These are phyloP conservation scores for Camponotus fellah DNA, from an alignment of 2,888 invertebrate species.

Conservation along the genomic window DNA sequence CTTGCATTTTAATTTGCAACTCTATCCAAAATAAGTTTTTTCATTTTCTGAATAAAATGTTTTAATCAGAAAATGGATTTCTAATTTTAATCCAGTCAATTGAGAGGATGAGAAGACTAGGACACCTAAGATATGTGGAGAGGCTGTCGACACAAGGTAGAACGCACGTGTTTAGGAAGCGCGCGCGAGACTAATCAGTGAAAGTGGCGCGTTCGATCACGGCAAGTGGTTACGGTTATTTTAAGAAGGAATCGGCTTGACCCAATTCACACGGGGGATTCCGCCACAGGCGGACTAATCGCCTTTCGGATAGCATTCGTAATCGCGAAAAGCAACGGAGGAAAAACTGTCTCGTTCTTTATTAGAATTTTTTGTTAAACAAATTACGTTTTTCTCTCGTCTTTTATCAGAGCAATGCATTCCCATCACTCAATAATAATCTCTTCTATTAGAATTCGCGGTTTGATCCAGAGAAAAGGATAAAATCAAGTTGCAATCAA, in stretches of 20 bases:
- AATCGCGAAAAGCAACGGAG: not conserved
- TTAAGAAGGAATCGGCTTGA: constrained; percentile 56
- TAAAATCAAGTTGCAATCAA: not conserved
- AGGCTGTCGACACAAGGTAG: not conserved
- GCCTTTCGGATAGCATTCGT: not conserved
- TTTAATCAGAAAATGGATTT: not conserved
- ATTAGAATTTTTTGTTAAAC: constrained; percentile 60
- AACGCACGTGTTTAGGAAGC: constrained; percentile 59
- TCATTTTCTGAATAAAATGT: too few species aligned
- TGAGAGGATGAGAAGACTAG: not conserved
- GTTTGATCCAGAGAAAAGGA: not conserved
- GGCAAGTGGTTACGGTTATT: constrained; percentile 57
- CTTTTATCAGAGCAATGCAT: constrained; percentile 61
- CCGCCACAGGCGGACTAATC: constrained; percentile 41
- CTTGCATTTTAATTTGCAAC: too few species aligned
- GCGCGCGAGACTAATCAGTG: constrained; percentile 77
- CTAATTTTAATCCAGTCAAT: not conserved
- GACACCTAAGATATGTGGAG: not conserved
- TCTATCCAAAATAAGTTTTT: not conserved
- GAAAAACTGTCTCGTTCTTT: constrained; percentile 29
- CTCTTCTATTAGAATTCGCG: constrained; percentile 30
- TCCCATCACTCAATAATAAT: constrained; percentile 44
- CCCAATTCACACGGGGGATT: constrained; percentile 55
- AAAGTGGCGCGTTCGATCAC: constrained; percentile 68
- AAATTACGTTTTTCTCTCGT: constrained; percentile 76